phyloP scores from a whole-genome alignment of 1,140 invertebrate species.

The Drosophila chauvacae region DNA sequence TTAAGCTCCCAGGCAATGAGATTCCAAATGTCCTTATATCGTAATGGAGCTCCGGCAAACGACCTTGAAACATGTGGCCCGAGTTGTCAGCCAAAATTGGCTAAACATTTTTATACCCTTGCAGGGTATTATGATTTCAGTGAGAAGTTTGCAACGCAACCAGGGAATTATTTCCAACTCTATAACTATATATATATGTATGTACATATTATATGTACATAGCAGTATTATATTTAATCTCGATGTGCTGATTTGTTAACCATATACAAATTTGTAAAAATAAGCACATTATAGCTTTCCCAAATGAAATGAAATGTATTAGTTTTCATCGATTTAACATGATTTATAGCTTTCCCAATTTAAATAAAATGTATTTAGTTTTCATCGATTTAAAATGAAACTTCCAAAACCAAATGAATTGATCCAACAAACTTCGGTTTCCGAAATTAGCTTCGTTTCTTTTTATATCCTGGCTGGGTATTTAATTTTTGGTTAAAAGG shows the following conservation, averaged over 20 bases:
- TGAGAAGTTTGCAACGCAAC: neutral
- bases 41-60: constrained; percentile 21
- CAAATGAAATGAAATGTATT: neutral
- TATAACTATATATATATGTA: too few species aligned
- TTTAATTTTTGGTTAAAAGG: too few species aligned
- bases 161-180: too few species aligned
- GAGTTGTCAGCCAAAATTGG: constrained; percentile 44
- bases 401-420: too few species aligned
- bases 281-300: neutral
- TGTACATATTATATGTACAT: too few species aligned
- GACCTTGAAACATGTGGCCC: constrained; percentile 61
- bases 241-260: too few species aligned
- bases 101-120: neutral
- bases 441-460: too few species aligned
- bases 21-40: constrained; percentile 6
- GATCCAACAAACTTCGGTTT: too few species aligned
- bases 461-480: too few species aligned
- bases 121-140: neutral
- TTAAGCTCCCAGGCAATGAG: constrained; percentile 21
- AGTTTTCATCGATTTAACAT: too few species aligned
- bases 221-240: too few species aligned
- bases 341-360: neutral
- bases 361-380: neutral
- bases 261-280: neutral
- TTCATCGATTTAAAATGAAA: too few species aligned